Base-by-base conservation (phyloP, 1,140 invertebrate species). In the Drosophila ananassae region DNA sequence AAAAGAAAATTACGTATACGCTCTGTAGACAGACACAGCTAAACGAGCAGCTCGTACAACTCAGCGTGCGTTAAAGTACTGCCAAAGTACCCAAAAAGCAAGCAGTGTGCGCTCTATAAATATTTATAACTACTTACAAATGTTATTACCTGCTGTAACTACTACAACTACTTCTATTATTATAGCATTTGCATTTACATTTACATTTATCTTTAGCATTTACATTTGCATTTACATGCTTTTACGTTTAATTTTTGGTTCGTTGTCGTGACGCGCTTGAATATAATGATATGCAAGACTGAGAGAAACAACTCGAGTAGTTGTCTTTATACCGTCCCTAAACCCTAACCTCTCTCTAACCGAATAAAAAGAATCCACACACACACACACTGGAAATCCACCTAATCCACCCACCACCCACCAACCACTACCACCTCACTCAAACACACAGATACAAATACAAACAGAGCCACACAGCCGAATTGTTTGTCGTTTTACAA, bases 101-200 rank as follows among this genome's bases (percentile, higher is more conserved):
- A 71, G 44, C 59, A 60, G 58, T 54, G 37, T 55, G 74, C 58
- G 54, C 59, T 68, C 75, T 60, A 62, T 79, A 76, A 80, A 76
- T 76, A 76, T 72, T 80, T 81, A 79, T 71, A 75, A 74, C 72
- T 74, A 75, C 72, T 75, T 74, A 74, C 72, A 74, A 74, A 74
- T 74, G 72, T 74, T 74, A 74, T 73, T 73, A 73, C 71, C 67
- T 56, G 71, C 71, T 72, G 60, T 55, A 61, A 62, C 69, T 41
- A 44, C 55, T 37, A 64, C 61, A 64, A 59, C 61, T 72, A 73
- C 68, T 74, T 66, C 66, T 75, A 64, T 74, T 75, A 75, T 73
- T 52, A 74, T 51, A 72, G 53, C 72, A 66, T 75, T 75, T 75
- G 54, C 72, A 74, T 69, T 69, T 69, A 48, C 66, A 32, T 69